Conservation (phyloP, 92 coral and sea anemone genomes). For the Actinernus sp. region DNA sequence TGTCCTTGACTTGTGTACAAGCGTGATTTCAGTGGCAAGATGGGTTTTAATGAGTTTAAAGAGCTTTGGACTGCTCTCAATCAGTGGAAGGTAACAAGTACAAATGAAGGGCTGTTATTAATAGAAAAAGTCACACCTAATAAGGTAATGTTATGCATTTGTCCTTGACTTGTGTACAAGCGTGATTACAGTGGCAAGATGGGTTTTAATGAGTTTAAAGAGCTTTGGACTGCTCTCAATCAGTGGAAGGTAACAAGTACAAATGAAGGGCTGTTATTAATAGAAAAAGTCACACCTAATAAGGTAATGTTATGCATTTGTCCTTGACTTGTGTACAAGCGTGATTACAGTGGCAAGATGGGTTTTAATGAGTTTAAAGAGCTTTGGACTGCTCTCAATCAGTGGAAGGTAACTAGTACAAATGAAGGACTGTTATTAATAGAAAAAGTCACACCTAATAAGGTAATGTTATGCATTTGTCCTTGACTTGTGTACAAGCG, state of each 20-base stretch:
- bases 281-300: too few species aligned
- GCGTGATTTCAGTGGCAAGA: conserved; percentile 89
- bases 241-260: conserved; percentile 99
- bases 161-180: too few species aligned
- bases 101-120: too few species aligned
- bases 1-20: conserved; percentile 39
- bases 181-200: conserved; percentile 89
- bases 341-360: conserved; percentile 91
- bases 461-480: background rate
- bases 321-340: conserved; percentile 57
- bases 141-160: too few species aligned
- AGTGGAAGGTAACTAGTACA: conserved; percentile 92
- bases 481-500: conserved; percentile 62
- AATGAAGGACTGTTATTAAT: too few species aligned
- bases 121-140: too few species aligned
- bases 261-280: too few species aligned
- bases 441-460: too few species aligned
- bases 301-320: background rate
- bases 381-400: conserved; percentile 87
- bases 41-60: conserved; percentile 94
- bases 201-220: conserved; percentile 96
- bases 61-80: conserved; percentile 91
- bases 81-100: conserved; percentile 99
- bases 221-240: conserved; percentile 87
- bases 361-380: conserved; percentile 94